Evolutionary conservation across 1,140 invertebrate genomes (phyloP).

Genomic region (Euglossa dilemma): DNA sequence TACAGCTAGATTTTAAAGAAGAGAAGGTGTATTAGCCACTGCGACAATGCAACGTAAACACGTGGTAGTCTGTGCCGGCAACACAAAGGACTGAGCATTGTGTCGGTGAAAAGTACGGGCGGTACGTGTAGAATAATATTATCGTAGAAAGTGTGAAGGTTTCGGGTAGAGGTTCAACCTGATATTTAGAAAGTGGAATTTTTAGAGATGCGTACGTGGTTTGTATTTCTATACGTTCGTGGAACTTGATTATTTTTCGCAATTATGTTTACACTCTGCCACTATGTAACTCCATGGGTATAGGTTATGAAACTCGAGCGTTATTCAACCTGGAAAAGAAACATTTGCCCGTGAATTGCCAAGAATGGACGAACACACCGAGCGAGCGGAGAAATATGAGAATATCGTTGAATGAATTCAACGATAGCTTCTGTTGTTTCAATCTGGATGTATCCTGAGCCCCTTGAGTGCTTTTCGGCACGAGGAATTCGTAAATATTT

Average conservation of each 20-base stretch:
- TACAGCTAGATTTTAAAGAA: too few relatives aligned
- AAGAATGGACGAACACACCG: not conserved
- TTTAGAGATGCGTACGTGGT: not conserved
- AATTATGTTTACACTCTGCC: not conserved
- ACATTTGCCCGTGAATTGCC: not conserved
- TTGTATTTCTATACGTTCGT: not conserved
- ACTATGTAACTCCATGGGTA: not conserved
- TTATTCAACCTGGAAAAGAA: not conserved
- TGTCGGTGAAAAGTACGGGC: too few relatives aligned
- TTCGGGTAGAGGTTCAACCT: not conserved
- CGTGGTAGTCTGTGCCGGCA: too few relatives aligned
- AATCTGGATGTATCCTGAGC: not conserved
- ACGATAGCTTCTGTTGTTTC: conserved; percentile 22
- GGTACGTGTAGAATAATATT: not conserved
- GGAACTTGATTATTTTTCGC: not conserved
- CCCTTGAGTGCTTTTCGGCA: conserved; percentile 43
- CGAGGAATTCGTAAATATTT: conserved; percentile 69
- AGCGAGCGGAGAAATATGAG: not conserved
- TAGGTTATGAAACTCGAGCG: not conserved
- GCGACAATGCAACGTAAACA: too few relatives aligned
- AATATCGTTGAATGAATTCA: conserved; percentile 39
- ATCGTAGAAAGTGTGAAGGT: not conserved
- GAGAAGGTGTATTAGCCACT: too few relatives aligned
- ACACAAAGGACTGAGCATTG: too few relatives aligned
- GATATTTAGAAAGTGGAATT: not conserved